Evolutionary conservation across 2,888 invertebrate species (phyloP).

Genomic region (Stenchaetothrips biformis): DNA sequence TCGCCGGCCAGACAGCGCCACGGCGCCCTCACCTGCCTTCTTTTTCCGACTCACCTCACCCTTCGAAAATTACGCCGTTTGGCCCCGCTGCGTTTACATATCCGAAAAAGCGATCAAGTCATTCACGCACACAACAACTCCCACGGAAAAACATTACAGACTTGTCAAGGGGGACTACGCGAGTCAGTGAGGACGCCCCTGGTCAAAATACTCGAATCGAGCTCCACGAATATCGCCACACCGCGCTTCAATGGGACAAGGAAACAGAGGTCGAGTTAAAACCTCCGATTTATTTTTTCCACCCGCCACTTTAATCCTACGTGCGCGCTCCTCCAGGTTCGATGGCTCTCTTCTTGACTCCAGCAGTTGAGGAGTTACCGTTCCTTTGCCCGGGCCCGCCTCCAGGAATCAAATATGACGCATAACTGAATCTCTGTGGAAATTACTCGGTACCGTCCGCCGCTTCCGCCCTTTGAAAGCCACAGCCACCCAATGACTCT

Average conservation of each 20-base stretch:
- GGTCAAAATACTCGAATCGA: not conserved
- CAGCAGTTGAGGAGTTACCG: not conserved
- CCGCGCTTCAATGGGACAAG: not conserved
- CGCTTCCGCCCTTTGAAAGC: too few species aligned
- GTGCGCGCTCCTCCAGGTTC: not conserved
- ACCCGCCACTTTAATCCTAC: not conserved
- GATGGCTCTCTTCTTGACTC: not conserved
- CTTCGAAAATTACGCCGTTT: conserved; percentile 1
- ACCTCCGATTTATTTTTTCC: not conserved
- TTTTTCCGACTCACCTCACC: not conserved
- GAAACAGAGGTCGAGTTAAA: not conserved
- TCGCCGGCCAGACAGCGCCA: not conserved
- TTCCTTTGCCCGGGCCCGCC: conserved; percentile 1
- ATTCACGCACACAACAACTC: conserved; percentile 5
- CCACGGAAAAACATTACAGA: conserved; percentile 23
- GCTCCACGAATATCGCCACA: not conserved
- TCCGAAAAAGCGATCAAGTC: conserved; percentile 1
- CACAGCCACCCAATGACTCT: too few species aligned
- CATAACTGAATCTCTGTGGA: not conserved
- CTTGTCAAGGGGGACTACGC: conserved; percentile 10
- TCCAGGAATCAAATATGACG: conserved; percentile 10
- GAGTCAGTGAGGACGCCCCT: not conserved
- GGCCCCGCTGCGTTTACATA: not conserved
- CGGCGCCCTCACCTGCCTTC: too few species aligned
- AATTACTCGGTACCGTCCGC: too few species aligned